Base-by-base conservation (phyloP, 1,140 invertebrate genomes). In the Zaprionus taronus region DNA sequence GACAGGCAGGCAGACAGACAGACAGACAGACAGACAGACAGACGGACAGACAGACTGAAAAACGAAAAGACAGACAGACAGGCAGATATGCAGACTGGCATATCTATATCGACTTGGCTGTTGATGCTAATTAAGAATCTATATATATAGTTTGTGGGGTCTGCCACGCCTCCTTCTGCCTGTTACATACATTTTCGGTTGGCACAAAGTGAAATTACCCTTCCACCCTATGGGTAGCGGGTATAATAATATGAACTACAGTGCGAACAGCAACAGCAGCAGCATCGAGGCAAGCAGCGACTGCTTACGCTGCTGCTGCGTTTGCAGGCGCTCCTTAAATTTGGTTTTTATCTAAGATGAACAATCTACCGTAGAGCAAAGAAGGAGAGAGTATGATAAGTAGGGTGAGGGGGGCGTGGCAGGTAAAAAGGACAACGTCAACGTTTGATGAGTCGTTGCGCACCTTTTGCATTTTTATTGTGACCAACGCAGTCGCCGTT, bases 401-500 rank as follows among this genome's bases (percentile, higher is more conserved):
- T 26, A 28, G n/a, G 34, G 14, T 20, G 22, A 7, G 7, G 26
- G 12, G 12, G 7, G 38, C 9, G 38, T 7, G 38, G 47, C 17
- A 49, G 51, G 20, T 11, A 31, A 70, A 36, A 51, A 17, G 31
- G 26, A 61, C 17, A 64, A 41, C 70, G 26, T 60, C 12, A 44
- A 36, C 49, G 41, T 69, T 74, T 74, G 65, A 69, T 74, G 68
- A 64, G 73, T 60, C 79, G 67, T 78, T 17, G 41, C 56, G 82
- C 83, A 85, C 83, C 83, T 79, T 77, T 81, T 79, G 77, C 82
- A 85, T 79, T 81, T 85, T 84, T 79, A 84, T 85, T 84, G 79
- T 81, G 75, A 67, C 60, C 66, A 20, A 49, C 44, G 58, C 49
- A 49, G 49, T 38, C 22, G 31, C 7, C 34, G 57, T 20, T 75